Percentiles rank a stretch among this genome's conserved stretches.
These are phyloP conservation scores for Puntigrus tetrazona DNA, from an alignment of 2,113 vertebrate genomes.

Conservation along the genomic window DNA sequence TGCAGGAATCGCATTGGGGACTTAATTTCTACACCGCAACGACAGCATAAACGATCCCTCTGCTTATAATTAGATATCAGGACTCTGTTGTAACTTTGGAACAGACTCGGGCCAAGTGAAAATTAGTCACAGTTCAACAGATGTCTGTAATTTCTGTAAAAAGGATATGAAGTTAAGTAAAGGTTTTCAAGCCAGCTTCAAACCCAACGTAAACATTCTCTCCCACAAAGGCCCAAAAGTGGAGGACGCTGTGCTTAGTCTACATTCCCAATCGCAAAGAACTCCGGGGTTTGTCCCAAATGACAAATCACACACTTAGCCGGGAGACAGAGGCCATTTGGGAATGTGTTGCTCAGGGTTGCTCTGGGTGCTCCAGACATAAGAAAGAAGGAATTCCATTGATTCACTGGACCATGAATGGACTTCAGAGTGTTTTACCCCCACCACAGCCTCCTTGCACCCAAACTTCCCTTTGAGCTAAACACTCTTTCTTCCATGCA, in stretches of 20 bases:
- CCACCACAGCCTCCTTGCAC: constrained; percentile 39
- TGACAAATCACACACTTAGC: constrained; percentile 74
- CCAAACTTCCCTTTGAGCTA: constrained; percentile 40
- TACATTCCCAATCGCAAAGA: not conserved
- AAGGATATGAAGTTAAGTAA: constrained; percentile 44
- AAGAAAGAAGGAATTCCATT: constrained; percentile 76
- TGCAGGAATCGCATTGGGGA: constrained; percentile 35
- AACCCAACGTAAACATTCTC: constrained; percentile 24
- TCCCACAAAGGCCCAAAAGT: constrained; percentile 7
- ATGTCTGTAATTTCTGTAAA: constrained; percentile 36
- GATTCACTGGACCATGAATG: constrained; percentile 73
- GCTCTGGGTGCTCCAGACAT: constrained; percentile 53
- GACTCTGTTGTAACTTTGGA: constrained; percentile 21
- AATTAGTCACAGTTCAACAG: constrained; percentile 49
- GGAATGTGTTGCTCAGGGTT: constrained; percentile 62
- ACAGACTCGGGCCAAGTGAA: constrained; percentile 39
- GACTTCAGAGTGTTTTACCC: constrained; percentile 66
- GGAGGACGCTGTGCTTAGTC: not conserved
- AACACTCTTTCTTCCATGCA: constrained; percentile 63
- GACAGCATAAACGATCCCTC: constrained; percentile 34
- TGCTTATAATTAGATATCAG: constrained; percentile 33
- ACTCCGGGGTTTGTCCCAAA: constrained; percentile 62
- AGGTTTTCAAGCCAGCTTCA: constrained; percentile 36
- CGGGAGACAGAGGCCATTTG: constrained; percentile 60
- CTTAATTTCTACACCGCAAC: constrained; percentile 39